A percentile compares a stretch with the other conserved stretches of the same genome.
Evolutionary conservation across 2,888 invertebrate genomes (phyloP).

Genomic region (Himalopsyche anomala): DNA sequence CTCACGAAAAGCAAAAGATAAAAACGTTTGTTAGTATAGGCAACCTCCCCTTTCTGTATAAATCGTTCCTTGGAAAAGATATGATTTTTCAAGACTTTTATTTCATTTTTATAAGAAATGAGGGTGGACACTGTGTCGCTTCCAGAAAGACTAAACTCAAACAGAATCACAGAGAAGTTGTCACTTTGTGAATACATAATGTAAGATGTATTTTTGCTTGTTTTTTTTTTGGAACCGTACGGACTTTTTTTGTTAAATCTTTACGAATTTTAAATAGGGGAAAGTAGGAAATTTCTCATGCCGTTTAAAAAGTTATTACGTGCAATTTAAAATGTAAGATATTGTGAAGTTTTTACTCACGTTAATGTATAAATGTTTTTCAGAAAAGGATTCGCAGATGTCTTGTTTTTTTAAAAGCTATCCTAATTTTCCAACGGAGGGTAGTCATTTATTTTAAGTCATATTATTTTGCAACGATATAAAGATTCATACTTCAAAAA

Average conservation of each 20-base stretch:
- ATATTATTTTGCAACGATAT: no score
- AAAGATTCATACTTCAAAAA: no score
- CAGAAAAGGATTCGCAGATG: constrained; percentile 58
- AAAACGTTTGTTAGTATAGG: constrained; percentile 58
- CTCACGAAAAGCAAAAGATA: constrained; percentile 55
- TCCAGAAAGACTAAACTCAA: constrained; percentile 28
- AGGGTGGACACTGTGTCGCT: constrained; percentile 9
- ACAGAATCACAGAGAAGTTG: background rate
- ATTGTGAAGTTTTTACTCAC: constrained; percentile 63
- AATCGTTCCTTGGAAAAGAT: constrained; percentile 65
- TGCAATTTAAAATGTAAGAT: constrained; percentile 65
- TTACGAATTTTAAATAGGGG: constrained; percentile 46
- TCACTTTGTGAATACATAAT: background rate
- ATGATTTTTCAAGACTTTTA: constrained; percentile 66
- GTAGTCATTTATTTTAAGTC: constrained; percentile 53
- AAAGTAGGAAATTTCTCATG: constrained; percentile 62
- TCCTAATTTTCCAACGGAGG: constrained; percentile 62
- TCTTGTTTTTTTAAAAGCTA: constrained; percentile 58
- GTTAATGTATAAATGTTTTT: constrained; percentile 63
- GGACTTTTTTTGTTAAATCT: background rate
- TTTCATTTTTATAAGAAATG: constrained; percentile 64
- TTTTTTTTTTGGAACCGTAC: background rate
- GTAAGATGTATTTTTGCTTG: background rate
- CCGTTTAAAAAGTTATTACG: constrained; percentile 65
- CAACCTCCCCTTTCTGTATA: constrained; percentile 60